Conservation (phyloP, 2,113 vertebrate genomes). For the Mormyrus iriodes region DNA sequence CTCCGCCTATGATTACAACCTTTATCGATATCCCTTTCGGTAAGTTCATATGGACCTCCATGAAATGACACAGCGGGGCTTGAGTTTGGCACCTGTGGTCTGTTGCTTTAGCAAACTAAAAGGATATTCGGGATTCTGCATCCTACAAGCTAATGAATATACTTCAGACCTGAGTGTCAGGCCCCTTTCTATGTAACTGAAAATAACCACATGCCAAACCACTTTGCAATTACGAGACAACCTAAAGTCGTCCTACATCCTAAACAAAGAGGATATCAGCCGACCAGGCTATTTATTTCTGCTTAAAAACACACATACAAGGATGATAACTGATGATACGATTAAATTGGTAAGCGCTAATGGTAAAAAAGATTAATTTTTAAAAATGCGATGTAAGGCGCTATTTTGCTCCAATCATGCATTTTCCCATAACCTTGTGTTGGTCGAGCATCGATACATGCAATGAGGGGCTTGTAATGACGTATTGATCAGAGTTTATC, state of each 20-base stretch:
- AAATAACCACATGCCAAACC: neutral
- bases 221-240: neutral
- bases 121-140: neutral
- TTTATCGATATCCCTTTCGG: neutral
- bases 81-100: neutral
- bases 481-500: slow-evolving; percentile 18
- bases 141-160: neutral
- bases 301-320: neutral
- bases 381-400: neutral
- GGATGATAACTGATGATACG: neutral
- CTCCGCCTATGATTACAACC: neutral
- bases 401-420: slow-evolving; percentile 2
- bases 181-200: neutral
- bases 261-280: neutral
- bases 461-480: slow-evolving; percentile 8
- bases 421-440: slow-evolving; percentile 12
- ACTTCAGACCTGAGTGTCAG: neutral
- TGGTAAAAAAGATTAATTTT: neutral
- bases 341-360: neutral
- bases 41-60: neutral
- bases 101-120: neutral
- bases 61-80: neutral
- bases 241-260: neutral
- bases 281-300: neutral
- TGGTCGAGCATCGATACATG: neutral